phyloP scores from a whole-genome alignment of 2,113 vertebrate species.

The Apus apus region DNA sequence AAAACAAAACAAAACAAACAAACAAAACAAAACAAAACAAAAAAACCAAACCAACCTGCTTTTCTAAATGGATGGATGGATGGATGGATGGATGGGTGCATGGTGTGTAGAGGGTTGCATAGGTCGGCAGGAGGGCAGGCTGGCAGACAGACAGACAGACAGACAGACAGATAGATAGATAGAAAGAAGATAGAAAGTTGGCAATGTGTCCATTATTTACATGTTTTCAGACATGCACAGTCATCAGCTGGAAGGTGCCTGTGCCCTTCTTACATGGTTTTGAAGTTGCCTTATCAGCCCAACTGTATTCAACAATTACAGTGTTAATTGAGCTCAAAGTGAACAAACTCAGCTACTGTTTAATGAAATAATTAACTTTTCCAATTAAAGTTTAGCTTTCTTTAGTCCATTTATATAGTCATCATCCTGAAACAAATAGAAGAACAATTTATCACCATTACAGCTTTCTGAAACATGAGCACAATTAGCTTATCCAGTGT shows the following conservation, averaged over 20 bases:
- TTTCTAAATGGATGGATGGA: neutral
- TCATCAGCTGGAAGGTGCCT: neutral
- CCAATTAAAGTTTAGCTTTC: slow-evolving; percentile 56
- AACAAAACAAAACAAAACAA: too few relatives aligned
- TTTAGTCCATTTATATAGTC: slow-evolving; percentile 46
- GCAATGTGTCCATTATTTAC: neutral
- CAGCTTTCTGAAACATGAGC: slow-evolving; percentile 17
- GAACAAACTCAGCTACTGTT: slow-evolving; percentile 22
- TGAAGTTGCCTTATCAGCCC: neutral
- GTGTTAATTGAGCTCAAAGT: slow-evolving; percentile 19
- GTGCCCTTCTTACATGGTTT: neutral
- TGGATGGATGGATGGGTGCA: too few relatives aligned
- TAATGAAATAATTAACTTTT: slow-evolving; percentile 60
- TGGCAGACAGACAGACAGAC: too few relatives aligned
- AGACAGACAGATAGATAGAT: neutral
- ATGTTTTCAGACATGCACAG: neutral
- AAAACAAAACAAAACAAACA: neutral
- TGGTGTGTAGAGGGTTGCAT: too few relatives aligned
- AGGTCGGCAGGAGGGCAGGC: too few relatives aligned
- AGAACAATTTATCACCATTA: slow-evolving; percentile 27
- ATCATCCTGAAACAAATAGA: slow-evolving; percentile 40
- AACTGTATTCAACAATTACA: neutral
- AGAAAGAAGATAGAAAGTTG: neutral
- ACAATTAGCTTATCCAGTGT: neutral
- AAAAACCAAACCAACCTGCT: fast-evolving